These are phyloP conservation scores for Aleiodes alternator DNA, from an alignment of 2,888 invertebrate species.

Conservation along the genomic window DNA sequence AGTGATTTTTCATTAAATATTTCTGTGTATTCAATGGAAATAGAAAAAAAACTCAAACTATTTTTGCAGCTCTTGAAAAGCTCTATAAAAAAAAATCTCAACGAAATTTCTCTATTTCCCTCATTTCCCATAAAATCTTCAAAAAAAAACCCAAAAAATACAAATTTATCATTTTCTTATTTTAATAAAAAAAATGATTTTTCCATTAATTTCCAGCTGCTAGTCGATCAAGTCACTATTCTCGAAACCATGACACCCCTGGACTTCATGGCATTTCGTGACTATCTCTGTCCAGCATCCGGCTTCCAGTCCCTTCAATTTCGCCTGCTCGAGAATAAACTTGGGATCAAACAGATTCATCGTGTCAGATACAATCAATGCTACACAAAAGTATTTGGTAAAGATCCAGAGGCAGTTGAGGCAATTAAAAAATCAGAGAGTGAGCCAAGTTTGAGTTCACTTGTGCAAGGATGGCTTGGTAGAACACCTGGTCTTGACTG, in stretches of 20 bases:
- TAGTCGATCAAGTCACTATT: slow-evolving; percentile 98
- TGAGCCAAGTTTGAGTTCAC: slow-evolving; percentile 89
- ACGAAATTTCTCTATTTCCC: no score
- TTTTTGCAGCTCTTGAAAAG: no score
- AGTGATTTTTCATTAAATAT: no score
- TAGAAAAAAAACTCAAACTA: no score
- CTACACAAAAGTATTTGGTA: slow-evolving; percentile 90
- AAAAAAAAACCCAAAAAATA: no score
- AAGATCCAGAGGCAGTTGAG: slow-evolving; percentile 80
- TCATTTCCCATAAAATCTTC: no score
- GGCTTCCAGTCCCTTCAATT: slow-evolving; percentile 99
- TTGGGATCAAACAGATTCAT: slow-evolving; percentile 87
- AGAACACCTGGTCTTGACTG: slow-evolving; percentile 95
- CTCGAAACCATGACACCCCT: slow-evolving; percentile 99
- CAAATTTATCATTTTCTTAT: no score
- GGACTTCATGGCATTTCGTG: slow-evolving; percentile 98
- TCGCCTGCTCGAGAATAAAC: slow-evolving; percentile 95
- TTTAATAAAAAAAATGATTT: no score
- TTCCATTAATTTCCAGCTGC: slow-evolving; percentile 85
- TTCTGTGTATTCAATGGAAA: no score
- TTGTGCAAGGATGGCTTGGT: slow-evolving; percentile 95
- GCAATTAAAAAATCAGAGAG: slow-evolving; percentile 83
- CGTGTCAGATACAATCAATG: slow-evolving; percentile 96
- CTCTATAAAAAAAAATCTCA: no score
- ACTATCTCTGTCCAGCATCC: slow-evolving; percentile 94